phyloP scores from a whole-genome alignment of 2,113 vertebrate genomes.

The Oreochromis tanganicae region DNA sequence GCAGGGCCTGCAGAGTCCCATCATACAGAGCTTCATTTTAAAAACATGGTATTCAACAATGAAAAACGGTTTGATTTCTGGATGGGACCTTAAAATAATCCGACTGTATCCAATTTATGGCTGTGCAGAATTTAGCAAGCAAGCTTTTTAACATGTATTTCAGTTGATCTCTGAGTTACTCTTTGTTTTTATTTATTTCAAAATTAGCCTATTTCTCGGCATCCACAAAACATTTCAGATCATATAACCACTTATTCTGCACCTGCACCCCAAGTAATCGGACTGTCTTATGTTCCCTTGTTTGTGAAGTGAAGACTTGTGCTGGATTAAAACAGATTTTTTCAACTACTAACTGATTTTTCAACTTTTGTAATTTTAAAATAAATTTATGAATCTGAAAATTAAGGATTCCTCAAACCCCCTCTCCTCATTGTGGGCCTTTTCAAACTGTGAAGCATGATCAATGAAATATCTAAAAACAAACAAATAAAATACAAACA shows the following conservation, averaged over 20 bases:
- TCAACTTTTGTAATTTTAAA: neutral
- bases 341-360: neutral
- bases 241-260: neutral
- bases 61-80: neutral
- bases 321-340: neutral
- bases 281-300: neutral
- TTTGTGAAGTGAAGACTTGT: neutral
- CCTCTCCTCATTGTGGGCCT: neutral
- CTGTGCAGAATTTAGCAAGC: neutral
- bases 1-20: neutral
- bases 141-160: neutral
- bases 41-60: neutral
- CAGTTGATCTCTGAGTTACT: neutral
- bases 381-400: neutral
- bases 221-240: neutral
- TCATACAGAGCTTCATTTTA: neutral
- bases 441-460: neutral
- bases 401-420: neutral
- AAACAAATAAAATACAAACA: neutral
- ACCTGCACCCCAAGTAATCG: neutral
- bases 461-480: neutral
- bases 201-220: accelerated
- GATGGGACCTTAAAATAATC: neutral
- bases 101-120: accelerated
- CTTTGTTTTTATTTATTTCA: neutral